Evolutionary conservation across 2,888 invertebrate genomes (phyloP).

Genomic region (Anthoptus insignis): DNA sequence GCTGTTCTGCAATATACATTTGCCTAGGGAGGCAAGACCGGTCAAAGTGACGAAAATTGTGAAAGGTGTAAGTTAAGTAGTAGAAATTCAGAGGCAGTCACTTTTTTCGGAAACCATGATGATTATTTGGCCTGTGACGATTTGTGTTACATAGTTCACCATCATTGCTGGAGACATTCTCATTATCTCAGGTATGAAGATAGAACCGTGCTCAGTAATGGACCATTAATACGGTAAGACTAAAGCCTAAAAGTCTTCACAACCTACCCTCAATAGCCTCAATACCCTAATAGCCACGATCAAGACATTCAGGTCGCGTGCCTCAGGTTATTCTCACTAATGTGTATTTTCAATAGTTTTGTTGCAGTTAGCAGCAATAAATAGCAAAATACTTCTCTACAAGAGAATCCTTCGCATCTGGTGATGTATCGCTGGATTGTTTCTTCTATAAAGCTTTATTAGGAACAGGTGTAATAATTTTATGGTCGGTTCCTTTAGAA

Average conservation of each 20-base stretch:
- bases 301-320: conserved; percentile 68
- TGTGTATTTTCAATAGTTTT: conserved; percentile 77
- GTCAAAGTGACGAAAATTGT: too few relatives aligned
- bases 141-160: too few relatives aligned
- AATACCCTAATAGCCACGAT: conserved; percentile 48
- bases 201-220: too few relatives aligned
- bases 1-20: too few relatives aligned
- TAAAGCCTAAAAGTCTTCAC: neutral
- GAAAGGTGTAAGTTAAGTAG: too few relatives aligned
- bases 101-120: too few relatives aligned
- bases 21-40: too few relatives aligned
- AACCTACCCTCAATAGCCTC: neutral
- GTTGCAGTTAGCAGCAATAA: conserved; percentile 72
- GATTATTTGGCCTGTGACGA: too few relatives aligned
- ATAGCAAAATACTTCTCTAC: conserved; percentile 51
- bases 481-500: neutral
- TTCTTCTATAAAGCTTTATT: conserved; percentile 10
- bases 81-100: too few relatives aligned
- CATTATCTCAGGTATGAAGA: too few relatives aligned
- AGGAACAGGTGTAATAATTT: conserved; percentile 6
- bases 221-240: too few relatives aligned
- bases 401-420: conserved; percentile 21
- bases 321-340: conserved; percentile 72
- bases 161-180: too few relatives aligned
- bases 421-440: conserved; percentile 32